Percentiles rank a stretch among this genome's conserved stretches.
Evolutionary conservation across 1,140 invertebrate genomes (phyloP).

Genomic region (Hypsibius dujardini): DNA sequence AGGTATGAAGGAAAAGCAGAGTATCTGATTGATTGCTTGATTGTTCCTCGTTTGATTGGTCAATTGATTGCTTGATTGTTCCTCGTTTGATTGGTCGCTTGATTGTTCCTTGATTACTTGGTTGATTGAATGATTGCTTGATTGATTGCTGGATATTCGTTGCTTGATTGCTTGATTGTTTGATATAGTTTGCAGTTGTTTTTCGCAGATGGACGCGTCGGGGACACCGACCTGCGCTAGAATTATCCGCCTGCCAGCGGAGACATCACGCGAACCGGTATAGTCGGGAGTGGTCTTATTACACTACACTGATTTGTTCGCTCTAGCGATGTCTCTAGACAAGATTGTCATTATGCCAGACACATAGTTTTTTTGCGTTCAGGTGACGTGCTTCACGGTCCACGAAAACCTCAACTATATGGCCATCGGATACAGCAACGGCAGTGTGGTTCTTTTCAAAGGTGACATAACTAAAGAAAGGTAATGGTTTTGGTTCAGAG

Average conservation of each 20-base stretch:
- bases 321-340: no score
- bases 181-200: neutral
- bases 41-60: no score
- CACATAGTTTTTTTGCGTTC: slow-evolving; percentile 23
- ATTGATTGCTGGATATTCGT: no score
- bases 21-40: neutral
- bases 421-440: slow-evolving; percentile 70
- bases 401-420: slow-evolving; percentile 63
- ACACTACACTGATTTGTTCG: no score
- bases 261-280: slow-evolving; percentile 2
- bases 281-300: no score
- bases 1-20: slow-evolving; percentile 29
- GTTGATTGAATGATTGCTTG: no score
- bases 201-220: neutral
- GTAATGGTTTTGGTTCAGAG: slow-evolving; percentile 23
- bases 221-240: neutral
- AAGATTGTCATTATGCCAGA: neutral
- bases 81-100: no score
- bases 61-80: no score
- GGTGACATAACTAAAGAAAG: slow-evolving; percentile 37
- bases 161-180: no score
- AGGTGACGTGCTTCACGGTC: slow-evolving; percentile 53
- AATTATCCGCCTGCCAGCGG: neutral
- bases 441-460: slow-evolving; percentile 56
- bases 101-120: no score